Evolutionary conservation across 2,888 invertebrate species (phyloP), one percentile per base, ranked within the genome.

Genomic region (Diarsia rubi): DNA sequence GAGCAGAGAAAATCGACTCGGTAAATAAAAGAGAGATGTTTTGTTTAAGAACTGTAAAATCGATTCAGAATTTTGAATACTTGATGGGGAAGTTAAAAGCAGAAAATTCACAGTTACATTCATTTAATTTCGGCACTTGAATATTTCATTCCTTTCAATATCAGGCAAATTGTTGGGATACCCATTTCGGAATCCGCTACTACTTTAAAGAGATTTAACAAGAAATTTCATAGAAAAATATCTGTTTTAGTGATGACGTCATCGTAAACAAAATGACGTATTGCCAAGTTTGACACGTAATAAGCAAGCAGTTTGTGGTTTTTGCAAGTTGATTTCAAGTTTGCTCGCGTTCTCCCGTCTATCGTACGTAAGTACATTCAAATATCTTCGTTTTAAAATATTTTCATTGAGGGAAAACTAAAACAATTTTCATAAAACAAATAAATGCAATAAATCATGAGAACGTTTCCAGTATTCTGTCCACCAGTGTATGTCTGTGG

Each of bases 401-500:
- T 65, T 49, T 54, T 44, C 19, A 19, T 24, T 47, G 4, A 21
- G n/a, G 21, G 11, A 73, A 57, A 80, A 74, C 52, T 60, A 44
- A 63, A 81, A 81, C 9, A 68, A 6, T 45, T 47, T 31, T 66
- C 21, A 60, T 59, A 27, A 70, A 76, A 81, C 14, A 57, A 49
- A 68, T 83, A 71, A 64, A 64, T 60, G 44, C 49, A 68, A 80
- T 69, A 64, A 77, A 82, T 85, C 78, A 84, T 75, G 37, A 3
- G 54, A 65, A 14, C 45, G 69, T 65, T 74, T 31, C 67, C 64
- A 59, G 14, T 16, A 64, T 54, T 67, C 59, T 79, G 84, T 78
- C 83, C 84, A 65, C 75, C 82, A 82, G 83, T 88, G 87, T 79
- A 84, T 77, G 68, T 75, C 77, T 72, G 76, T 60, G 72, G 69